These are phyloP conservation scores for Sinocyclocheilus grahami DNA, from an alignment of 2,113 vertebrate genomes.

Conservation along the genomic window DNA sequence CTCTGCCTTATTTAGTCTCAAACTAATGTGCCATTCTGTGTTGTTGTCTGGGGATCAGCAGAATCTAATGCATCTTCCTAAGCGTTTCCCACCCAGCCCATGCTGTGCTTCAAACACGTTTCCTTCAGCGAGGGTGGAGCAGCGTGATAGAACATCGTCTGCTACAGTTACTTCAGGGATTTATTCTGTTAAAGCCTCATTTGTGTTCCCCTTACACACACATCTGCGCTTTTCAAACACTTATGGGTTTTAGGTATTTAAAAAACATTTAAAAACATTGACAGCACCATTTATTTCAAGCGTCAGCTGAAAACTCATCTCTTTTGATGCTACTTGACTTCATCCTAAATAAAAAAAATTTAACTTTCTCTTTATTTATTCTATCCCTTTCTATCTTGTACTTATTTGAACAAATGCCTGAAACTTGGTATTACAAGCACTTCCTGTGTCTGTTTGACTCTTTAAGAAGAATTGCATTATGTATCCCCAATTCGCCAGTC, in stretches of 20 bases:
- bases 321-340: too few relatives aligned
- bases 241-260: not conserved
- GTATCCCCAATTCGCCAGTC: too few relatives aligned
- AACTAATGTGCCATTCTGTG: constrained; percentile 21
- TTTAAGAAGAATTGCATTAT: too few relatives aligned
- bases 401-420: too few relatives aligned
- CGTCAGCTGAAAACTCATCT: too few relatives aligned
- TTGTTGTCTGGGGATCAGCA: not conserved
- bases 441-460: too few relatives aligned
- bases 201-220: not conserved
- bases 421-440: too few relatives aligned
- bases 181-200: not conserved
- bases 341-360: too few relatives aligned
- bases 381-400: too few relatives aligned
- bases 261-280: not conserved
- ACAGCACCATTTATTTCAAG: not conserved
- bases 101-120: not conserved
- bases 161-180: not conserved
- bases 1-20: constrained; percentile 29
- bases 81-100: not conserved
- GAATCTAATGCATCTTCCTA: not conserved
- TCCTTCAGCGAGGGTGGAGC: constrained; percentile 1
- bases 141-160: not conserved
- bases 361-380: too few relatives aligned
- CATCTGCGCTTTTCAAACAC: not conserved